A percentile compares a stretch with the other conserved stretches of the same genome.
These are phyloP conservation scores for Napeogenes inachia DNA, from an alignment of 2,888 invertebrate genomes.

Conservation along the genomic window DNA sequence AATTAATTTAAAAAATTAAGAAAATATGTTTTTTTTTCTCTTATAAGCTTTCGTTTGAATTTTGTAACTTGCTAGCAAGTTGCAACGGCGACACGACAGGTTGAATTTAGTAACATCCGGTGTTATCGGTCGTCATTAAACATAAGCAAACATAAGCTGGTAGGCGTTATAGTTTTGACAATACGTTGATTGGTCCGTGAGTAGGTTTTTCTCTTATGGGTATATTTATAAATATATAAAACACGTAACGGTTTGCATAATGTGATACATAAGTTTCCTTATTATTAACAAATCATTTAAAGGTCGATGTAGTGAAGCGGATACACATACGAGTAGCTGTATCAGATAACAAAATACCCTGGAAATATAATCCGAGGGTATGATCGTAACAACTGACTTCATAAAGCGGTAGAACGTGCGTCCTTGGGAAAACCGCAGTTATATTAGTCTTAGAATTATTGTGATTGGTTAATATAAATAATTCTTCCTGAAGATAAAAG, in stretches of 20 bases:
- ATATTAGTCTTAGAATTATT: neutral
- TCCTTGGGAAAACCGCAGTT: slow-evolving; percentile 9
- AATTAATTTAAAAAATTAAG: too few relatives aligned
- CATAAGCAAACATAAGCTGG: too few relatives aligned
- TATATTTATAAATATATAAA: too few relatives aligned
- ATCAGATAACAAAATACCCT: slow-evolving; percentile 18
- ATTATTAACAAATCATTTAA: slow-evolving; percentile 3
- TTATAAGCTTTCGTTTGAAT: too few relatives aligned
- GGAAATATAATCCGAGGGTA: slow-evolving; percentile 13
- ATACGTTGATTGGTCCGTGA: too few relatives aligned
- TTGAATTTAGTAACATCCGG: too few relatives aligned
- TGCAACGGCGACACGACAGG: too few relatives aligned
- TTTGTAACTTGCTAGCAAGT: too few relatives aligned
- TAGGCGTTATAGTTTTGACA: too few relatives aligned
- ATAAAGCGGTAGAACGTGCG: slow-evolving; percentile 8
- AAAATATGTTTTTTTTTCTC: too few relatives aligned
- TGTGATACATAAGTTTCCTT: neutral
- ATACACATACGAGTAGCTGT: slow-evolving; percentile 8
- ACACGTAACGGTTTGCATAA: neutral
- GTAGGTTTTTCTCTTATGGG: too few relatives aligned
- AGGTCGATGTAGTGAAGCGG: slow-evolving; percentile 9
- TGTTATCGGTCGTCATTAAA: too few relatives aligned
- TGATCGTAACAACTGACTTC: slow-evolving; percentile 7
- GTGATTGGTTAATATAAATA: neutral
- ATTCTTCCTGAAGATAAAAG: neutral